These are phyloP conservation scores for Camponotus floridanus DNA, from an alignment of 1,140 invertebrate genomes.

Conservation along the genomic window DNA sequence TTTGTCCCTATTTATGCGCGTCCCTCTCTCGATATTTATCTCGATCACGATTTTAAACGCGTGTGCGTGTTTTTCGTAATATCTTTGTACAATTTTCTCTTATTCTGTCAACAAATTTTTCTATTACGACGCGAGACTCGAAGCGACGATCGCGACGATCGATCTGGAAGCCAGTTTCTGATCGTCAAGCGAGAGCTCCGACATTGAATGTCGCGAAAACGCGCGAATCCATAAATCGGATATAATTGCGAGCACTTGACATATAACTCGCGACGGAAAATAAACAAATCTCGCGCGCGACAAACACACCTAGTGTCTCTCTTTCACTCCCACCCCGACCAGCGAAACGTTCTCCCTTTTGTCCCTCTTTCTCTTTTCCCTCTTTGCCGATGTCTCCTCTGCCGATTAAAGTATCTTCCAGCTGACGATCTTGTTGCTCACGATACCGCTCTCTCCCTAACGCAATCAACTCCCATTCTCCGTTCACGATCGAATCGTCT, in stretches of 20 bases:
- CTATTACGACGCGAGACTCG: not conserved
- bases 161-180: constrained; percentile 22
- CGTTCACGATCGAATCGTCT: constrained; percentile 11
- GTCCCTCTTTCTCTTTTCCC: constrained; percentile 40
- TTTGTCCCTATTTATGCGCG: constrained; percentile 15
- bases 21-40: not conserved
- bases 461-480: not conserved
- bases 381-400: constrained; percentile 57
- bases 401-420: constrained; percentile 70
- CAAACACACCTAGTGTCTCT: constrained; percentile 68
- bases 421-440: constrained; percentile 60
- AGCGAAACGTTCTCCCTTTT: constrained; percentile 60
- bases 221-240: not conserved
- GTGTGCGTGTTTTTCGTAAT: constrained; percentile 19
- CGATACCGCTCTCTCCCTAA: constrained; percentile 24
- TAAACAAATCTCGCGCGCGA: constrained; percentile 63
- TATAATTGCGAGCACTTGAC: constrained; percentile 16
- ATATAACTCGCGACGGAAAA: constrained; percentile 48
- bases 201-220: constrained; percentile 29
- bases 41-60: constrained; percentile 2
- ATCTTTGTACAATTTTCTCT: constrained; percentile 7
- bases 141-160: constrained; percentile 35
- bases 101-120: not conserved
- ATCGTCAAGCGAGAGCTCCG: constrained; percentile 36
- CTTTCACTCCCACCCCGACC: constrained; percentile 58